Conservation (phyloP, 2,888 invertebrate species). For the Lasioglossum morio region DNA sequence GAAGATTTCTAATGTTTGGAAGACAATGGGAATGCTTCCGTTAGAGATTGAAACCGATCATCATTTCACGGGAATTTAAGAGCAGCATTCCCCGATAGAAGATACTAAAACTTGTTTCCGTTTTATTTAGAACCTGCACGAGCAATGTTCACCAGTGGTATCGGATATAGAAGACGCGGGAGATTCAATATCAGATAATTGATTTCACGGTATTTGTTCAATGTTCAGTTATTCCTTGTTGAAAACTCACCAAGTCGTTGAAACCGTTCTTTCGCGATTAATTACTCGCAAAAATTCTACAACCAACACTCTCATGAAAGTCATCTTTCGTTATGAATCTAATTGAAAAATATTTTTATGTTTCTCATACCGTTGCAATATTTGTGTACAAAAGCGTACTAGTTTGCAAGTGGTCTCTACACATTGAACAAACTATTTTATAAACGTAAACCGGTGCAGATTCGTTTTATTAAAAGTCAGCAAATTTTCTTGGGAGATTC, state of each 20-base stretch:
- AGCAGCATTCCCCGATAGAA: neutral
- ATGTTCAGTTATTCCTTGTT: neutral
- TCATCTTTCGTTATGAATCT: neutral
- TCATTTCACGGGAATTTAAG: conserved; percentile 33
- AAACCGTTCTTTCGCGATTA: neutral
- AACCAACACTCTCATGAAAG: too few species aligned
- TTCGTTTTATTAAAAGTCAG: neutral
- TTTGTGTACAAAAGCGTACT: neutral
- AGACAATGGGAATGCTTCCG: conserved; percentile 29
- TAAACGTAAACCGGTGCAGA: neutral
- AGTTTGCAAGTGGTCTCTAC: neutral
- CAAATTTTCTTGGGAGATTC: neutral
- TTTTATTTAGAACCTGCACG: neutral
- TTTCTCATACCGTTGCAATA: neutral
- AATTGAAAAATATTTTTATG: neutral
- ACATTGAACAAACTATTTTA: neutral
- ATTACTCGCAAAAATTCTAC: neutral
- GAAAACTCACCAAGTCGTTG: neutral
- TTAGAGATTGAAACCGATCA: conserved; percentile 37
- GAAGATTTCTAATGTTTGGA: conserved; percentile 20
- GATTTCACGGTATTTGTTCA: conserved; percentile 8
- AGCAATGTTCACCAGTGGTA: neutral
- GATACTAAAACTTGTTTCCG: conserved; percentile 14
- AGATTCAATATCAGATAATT: conserved; percentile 16
- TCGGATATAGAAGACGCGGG: neutral